Evolutionary conservation across 2,113 vertebrate genomes (phyloP).

Genomic region (Pyrgilauda ruficollis): DNA sequence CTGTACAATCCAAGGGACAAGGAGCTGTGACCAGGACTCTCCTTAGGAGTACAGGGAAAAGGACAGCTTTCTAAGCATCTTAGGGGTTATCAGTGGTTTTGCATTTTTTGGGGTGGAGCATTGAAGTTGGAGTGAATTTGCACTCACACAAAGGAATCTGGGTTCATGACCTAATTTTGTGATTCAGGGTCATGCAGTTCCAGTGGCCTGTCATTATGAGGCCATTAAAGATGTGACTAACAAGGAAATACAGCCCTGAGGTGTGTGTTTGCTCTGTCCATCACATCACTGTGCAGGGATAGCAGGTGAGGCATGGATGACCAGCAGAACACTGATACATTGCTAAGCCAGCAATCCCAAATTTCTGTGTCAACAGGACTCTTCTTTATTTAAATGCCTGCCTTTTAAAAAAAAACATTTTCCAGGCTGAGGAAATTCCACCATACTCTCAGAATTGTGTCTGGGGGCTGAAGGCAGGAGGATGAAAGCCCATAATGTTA

Average conservation of each 20-base stretch:
- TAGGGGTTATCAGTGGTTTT: not conserved
- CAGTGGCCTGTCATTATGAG: not conserved
- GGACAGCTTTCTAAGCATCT: not conserved
- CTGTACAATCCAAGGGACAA: not conserved
- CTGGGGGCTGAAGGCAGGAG: not conserved
- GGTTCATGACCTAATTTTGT: not conserved
- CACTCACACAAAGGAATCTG: not conserved
- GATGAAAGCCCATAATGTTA: fast-evolving
- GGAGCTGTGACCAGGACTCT: fast-evolving
- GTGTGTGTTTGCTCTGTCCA: not conserved
- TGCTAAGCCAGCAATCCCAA: not conserved
- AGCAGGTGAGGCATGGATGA: not conserved
- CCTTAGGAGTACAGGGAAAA: not conserved
- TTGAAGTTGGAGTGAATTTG: not conserved
- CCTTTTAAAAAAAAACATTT: not conserved
- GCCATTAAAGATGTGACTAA: constrained; percentile 7
- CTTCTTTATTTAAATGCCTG: not conserved
- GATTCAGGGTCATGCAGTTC: constrained; percentile 51
- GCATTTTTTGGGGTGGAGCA: not conserved
- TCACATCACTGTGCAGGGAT: not conserved
- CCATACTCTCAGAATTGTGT: fast-evolving
- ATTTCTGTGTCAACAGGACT: not conserved
- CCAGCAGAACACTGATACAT: not conserved
- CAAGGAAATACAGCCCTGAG: not conserved
- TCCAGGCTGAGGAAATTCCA: not conserved